phyloP scores from a whole-genome alignment of 2,113 vertebrate genomes.

The Picathartes gymnocephalus region DNA sequence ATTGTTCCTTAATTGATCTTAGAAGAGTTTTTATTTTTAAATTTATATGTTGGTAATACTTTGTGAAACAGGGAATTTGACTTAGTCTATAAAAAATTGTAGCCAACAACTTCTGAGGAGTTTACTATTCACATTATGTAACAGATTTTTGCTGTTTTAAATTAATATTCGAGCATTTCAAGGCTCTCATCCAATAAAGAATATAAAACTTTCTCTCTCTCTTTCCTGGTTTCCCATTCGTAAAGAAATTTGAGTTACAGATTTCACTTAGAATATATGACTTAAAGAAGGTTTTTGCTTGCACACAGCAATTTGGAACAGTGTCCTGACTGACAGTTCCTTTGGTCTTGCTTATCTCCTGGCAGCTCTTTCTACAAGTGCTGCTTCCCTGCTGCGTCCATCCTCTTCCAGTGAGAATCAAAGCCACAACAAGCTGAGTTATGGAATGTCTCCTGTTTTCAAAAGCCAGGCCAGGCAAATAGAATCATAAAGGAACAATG shows the following conservation, averaged over 20 bases:
- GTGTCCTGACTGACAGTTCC: not conserved
- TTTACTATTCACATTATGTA: not conserved
- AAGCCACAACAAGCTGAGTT: not conserved
- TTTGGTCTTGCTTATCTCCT: not conserved
- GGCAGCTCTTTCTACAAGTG: not conserved
- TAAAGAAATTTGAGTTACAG: not conserved
- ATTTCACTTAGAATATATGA: not conserved
- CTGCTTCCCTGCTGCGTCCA: not conserved
- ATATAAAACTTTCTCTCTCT: not conserved
- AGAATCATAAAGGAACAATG: not conserved
- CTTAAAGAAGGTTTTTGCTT: not conserved
- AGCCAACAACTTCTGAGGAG: not conserved
- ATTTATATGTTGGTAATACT: not conserved
- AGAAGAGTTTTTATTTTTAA: not conserved
- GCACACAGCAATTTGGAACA: not conserved
- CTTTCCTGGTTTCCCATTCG: not conserved
- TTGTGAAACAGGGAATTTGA: not conserved
- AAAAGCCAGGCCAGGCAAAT: not conserved
- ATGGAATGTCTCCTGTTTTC: not conserved
- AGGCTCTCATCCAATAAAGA: not conserved
- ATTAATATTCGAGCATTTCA: not conserved
- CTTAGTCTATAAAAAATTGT: not conserved
- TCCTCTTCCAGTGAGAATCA: slow-evolving; percentile 1
- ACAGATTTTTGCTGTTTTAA: not conserved
- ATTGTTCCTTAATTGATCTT: not conserved